Percentiles rank a stretch among this genome's conserved stretches.
These are phyloP conservation scores for Halcyon chelicuti DNA, from an alignment of 2,797 vertebrate genomes.

Conservation along the genomic window DNA sequence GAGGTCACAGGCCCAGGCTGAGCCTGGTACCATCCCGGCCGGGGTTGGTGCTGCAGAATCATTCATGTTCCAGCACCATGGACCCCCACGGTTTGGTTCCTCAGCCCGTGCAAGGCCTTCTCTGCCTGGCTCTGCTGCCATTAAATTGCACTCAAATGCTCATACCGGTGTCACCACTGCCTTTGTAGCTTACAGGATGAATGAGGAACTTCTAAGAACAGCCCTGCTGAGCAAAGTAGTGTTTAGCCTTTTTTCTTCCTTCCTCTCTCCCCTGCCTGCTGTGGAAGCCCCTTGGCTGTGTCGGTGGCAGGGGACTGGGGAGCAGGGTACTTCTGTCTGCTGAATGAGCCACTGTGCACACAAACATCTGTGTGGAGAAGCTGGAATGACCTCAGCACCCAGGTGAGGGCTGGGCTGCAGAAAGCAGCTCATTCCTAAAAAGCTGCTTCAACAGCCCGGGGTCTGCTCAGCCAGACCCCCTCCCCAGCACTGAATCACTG, in stretches of 20 bases:
- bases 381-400: background rate
- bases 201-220: rapidly evolving
- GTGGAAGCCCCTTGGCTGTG: background rate
- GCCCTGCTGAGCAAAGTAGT: background rate
- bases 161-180: background rate
- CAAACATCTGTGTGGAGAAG: background rate
- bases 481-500: background rate
- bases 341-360: background rate
- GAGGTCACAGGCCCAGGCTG: background rate
- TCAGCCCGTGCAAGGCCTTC: background rate
- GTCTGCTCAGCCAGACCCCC: background rate
- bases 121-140: background rate
- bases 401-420: background rate
- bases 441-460: background rate
- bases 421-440: background rate
- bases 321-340: background rate
- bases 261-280: background rate
- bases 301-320: rapidly evolving
- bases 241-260: background rate
- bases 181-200: background rate
- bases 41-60: background rate
- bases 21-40: background rate
- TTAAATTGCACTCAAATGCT: background rate
- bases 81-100: background rate
- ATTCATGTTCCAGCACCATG: background rate